Evolutionary conservation across 2,797 vertebrate species (phyloP), one percentile per base, ranked within the genome.

Genomic region (Hypotaenidia philippensis): DNA sequence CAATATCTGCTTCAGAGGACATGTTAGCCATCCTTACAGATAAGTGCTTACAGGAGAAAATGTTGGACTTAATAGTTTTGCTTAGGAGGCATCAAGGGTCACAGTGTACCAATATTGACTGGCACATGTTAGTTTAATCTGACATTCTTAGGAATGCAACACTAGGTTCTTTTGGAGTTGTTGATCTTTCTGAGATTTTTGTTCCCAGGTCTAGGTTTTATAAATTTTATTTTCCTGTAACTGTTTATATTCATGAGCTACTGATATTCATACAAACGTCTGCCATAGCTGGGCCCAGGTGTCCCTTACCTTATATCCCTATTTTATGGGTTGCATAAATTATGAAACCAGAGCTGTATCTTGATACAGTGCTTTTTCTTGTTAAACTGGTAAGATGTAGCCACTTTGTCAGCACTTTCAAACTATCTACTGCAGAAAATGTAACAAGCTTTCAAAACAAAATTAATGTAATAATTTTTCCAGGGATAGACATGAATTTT

Each of bases 21-120:
- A 98, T 98, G 98, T 98, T 98, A 99, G 98, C 98, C 98, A 98
- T 98, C 98, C 98, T 98, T 98, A 98, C 98, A 98, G 98, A 99
- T 99, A 99, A 99, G 98, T 98, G 98, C 98, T 98, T 98, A 98
- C 98, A 98, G 98, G 97, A 98, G 98, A 98, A 98, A 98, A 99
- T 99, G 99, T 98, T 98, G 98, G 98, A 98, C 98, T 99, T 99
- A 99, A 99, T 99, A 98, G 98, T 99, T 98, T 98, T 98, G 98
- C 98, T 98, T 98, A 97, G 96, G 98, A 98, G 98, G 98, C 98
- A 97, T 98, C 97, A 98, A 97, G 98, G 98, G 98, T 98, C 98
- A 97, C 98, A 97, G 98, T 98, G 98, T 98, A 98, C 98, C 98
- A 98, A 98, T 99, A 99, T 98, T 98, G 98, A 98, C 98, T 98